These are phyloP conservation scores for Enteromius argenteus DNA, from an alignment of 2,797 vertebrate genomes.

Conservation along the genomic window DNA sequence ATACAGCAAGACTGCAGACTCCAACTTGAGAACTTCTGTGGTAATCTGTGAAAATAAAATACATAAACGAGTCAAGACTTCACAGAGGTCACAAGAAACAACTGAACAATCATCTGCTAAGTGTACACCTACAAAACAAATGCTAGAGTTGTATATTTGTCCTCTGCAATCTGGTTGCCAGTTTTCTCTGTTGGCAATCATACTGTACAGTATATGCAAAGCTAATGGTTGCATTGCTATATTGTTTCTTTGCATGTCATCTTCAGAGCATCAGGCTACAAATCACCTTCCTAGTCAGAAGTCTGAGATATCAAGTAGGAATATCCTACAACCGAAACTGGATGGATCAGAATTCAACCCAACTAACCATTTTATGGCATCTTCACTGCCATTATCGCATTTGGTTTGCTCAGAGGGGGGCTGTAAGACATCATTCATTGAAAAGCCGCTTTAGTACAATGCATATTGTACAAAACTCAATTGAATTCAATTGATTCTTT, in stretches of 20 bases:
- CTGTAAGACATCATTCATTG: conserved; percentile 12
- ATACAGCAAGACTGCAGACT: neutral
- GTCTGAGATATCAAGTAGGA: conserved; percentile 12
- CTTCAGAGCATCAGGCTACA: neutral
- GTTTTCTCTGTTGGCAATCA: neutral
- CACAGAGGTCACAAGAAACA: neutral
- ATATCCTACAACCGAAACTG: neutral
- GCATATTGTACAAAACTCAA: conserved; percentile 4
- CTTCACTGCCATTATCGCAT: neutral
- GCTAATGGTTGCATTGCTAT: neutral
- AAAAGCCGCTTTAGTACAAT: conserved; percentile 37
- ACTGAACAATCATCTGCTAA: neutral
- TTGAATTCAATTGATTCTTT: conserved; percentile 17
- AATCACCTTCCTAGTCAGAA: neutral
- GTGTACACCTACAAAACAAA: neutral
- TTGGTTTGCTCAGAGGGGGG: conserved; percentile 10
- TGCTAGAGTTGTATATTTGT: neutral
- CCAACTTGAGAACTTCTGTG: neutral
- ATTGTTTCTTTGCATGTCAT: neutral
- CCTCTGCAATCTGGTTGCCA: neutral
- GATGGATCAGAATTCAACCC: neutral
- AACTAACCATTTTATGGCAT: neutral
- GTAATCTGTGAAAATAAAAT: neutral
- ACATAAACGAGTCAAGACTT: conserved; percentile 1
- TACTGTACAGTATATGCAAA: neutral